Evolutionary conservation across 1,140 invertebrate species (phyloP), one percentile per base, ranked within the genome.

Genomic region (Scaptodrosophila lebanonensis): DNA sequence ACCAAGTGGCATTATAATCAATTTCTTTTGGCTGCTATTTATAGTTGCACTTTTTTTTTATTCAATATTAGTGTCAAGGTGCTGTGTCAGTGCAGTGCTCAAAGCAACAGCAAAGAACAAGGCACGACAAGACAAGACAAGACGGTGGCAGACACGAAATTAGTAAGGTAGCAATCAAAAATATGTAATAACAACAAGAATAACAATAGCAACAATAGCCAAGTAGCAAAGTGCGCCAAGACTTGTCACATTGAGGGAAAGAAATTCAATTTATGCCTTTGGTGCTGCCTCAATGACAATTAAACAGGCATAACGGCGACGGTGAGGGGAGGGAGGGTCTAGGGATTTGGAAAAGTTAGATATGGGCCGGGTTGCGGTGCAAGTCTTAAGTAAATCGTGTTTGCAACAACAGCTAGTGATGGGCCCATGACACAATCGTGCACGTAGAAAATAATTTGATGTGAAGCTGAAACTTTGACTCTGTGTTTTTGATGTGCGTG

Each of bases 21-120:
- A 79, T 73, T 72, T 56, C 59, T 71, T 63, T 52, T 77, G 58
- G 53, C 67, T 64, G 59, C 66, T 79, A 79, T 79, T 79, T 79
- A 66, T 79, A 73, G 75, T 60, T 73, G 75, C 75, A 82, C 65
- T 72, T 44, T 43, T 62, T 62, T 76, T 64, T 77, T 77, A 42
- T 50, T 64, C 50, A 75, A 79, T 73, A 79, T 82, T 68, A 79
- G 75, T 82, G 73, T 79, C 73, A 79, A 79, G 73, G 73, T 79
- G 75, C 65, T 82, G 60, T 47, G 13, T 7, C 6, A 38, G 13
- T 38, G 13, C 49, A 66, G 51, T 66, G 58, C 63, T 67, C 30
- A 50, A 54, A 65, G 54, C 62, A 35, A 42, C 45, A 52, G 43
- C 49, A 25, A 42, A 36, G 44, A 47, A 45, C 40, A 58, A 22